Conservation (phyloP, 1,140 invertebrate genomes). For the Drosophila kikkawai region DNA sequence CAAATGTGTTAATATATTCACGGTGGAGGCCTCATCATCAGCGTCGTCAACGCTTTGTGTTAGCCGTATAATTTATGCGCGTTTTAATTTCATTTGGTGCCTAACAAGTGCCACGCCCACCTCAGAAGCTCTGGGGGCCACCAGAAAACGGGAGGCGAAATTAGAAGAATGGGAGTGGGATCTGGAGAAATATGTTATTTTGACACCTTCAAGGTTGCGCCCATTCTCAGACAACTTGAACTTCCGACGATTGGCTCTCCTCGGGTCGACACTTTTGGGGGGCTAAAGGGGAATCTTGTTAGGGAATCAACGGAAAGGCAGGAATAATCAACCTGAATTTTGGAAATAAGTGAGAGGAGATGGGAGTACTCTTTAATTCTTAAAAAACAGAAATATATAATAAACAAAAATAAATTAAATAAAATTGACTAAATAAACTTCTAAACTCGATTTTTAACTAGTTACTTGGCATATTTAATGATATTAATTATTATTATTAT, state of each 20-base stretch:
- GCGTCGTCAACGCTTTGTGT: slow-evolving; percentile 46
- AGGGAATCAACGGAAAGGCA: slow-evolving; percentile 18
- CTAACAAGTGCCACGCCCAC: slow-evolving; percentile 72
- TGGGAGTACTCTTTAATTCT: not conserved
- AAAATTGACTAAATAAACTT: not conserved
- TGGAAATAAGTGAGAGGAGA: not conserved
- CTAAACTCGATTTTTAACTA: too few relatives aligned
- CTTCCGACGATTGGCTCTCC: slow-evolving; percentile 18
- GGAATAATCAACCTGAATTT: slow-evolving; percentile 8
- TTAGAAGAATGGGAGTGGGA: not conserved
- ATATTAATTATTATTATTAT: too few relatives aligned
- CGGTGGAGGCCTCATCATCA: slow-evolving; percentile 43
- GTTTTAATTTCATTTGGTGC: slow-evolving; percentile 82
- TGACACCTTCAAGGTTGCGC: slow-evolving; percentile 81
- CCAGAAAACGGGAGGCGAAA: slow-evolving; percentile 1
- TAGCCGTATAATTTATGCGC: slow-evolving; percentile 76
- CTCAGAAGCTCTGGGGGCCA: slow-evolving; percentile 15
- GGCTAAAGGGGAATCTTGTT: slow-evolving; percentile 6
- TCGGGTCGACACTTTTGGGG: slow-evolving; percentile 1
- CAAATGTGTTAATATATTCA: slow-evolving; percentile 82
- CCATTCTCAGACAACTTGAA: slow-evolving; percentile 36
- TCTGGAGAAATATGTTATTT: slow-evolving; percentile 73
- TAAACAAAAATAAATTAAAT: not conserved
- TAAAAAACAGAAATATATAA: not conserved
- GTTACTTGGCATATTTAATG: too few relatives aligned